These are phyloP conservation scores for Gandaritis pyraliata DNA, from an alignment of 2,888 invertebrate genomes.

Conservation along the genomic window DNA sequence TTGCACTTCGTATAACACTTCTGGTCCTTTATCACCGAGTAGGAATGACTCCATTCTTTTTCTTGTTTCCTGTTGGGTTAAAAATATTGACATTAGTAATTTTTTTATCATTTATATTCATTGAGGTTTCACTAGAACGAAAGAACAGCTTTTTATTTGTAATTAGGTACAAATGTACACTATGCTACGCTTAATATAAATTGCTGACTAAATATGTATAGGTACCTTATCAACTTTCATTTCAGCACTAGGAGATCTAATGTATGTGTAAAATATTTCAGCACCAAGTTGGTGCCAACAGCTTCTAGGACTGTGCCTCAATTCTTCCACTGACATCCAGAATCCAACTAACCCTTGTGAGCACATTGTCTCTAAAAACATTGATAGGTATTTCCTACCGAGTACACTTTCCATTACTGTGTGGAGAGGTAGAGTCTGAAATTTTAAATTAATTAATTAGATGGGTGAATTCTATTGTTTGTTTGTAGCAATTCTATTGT, in stretches of 20 bases:
- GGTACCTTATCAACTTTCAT: slow-evolving; percentile 91
- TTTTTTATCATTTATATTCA: background rate
- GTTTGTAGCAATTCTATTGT: too few species aligned
- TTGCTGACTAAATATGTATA: too few species aligned
- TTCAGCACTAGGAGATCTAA: slow-evolving; percentile 91
- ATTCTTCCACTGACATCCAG: slow-evolving; percentile 94
- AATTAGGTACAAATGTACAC: too few species aligned
- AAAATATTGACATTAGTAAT: slow-evolving; percentile 5
- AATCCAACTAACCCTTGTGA: slow-evolving; percentile 94
- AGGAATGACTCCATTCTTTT: slow-evolving; percentile 95
- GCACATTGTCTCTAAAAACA: slow-evolving; percentile 92
- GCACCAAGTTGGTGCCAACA: slow-evolving; percentile 94
- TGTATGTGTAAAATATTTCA: slow-evolving; percentile 96
- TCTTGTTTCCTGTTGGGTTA: slow-evolving; percentile 82
- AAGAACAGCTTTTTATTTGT: too few species aligned
- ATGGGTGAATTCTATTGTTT: too few species aligned
- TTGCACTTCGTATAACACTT: slow-evolving; percentile 95
- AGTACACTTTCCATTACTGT: slow-evolving; percentile 90
- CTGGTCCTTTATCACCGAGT: slow-evolving; percentile 93
- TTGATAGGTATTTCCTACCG: slow-evolving; percentile 91
- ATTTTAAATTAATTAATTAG: slow-evolving; percentile 3
- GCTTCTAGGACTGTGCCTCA: slow-evolving; percentile 89
- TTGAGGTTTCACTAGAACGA: too few species aligned
- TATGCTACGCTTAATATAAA: too few species aligned
- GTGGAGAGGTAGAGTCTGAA: slow-evolving; percentile 88